Evolutionary conservation across 1,140 invertebrate genomes (phyloP), one percentile per base, ranked within the genome.

Genomic region (Rhyzopertha dominica): DNA sequence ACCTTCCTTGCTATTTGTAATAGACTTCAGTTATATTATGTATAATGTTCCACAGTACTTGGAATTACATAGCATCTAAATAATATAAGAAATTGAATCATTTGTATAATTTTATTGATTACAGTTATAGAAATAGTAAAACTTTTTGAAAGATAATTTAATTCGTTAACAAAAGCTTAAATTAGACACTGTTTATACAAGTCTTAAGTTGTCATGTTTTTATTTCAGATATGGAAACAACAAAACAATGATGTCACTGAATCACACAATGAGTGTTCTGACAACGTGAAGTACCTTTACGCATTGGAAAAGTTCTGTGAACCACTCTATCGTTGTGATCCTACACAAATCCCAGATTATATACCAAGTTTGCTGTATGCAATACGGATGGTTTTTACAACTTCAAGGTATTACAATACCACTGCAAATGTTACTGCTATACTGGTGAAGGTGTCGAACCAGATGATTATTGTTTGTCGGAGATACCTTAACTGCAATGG

Each of bases 241-340:
- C 68, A 87, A 24, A 80, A 87, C 48, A 78, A 78, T 51, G 71
- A 80, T 51, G 78, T 90, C 1, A 87, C 79, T 10, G 77, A 82
- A 42, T 77, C 80, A 43, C 76, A 82, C 49, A 89, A 91, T 61
- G 85, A 93, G 69, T 82, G 89, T 1, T 81, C 80, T 58, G 89
- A 94, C 66, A 95, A 93, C 66, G 83, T 93, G 0, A 87, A 85
- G 56, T 94, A 90, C 68, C 75, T 95, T 37, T 87, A 89, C 56
- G 82, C 85, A 28, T 71, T 95, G 47, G 86, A 92, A 61, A 85
- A 85, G 65, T 92, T 87, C 65, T 90, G 84, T 60, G 78, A 87
- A 56, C 87, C 88, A 0, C 71, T 95, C 12, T 90, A 92, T 59
- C 78, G 84, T 59, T 79, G 82, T 48, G 75, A 81, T 56, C 82